Evolutionary conservation across 2,888 invertebrate genomes (phyloP).

Genomic region (Cephus rjabovi): DNA sequence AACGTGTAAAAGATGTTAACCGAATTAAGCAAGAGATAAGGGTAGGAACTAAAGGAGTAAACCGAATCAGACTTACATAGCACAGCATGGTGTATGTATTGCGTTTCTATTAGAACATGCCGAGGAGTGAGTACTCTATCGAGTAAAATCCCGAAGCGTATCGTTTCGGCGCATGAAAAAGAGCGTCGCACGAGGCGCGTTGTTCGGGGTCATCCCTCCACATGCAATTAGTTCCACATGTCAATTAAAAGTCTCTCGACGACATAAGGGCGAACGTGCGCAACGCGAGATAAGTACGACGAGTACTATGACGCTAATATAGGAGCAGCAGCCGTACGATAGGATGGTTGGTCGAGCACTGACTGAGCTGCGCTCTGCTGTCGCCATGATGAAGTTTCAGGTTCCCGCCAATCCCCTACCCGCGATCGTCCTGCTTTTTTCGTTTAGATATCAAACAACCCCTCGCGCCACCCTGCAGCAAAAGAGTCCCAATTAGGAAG

Average conservation of each 20-base stretch:
- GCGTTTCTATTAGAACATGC: constrained; percentile 51
- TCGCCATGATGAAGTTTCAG: constrained; percentile 35
- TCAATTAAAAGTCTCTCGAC: background rate
- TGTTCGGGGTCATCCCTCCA: background rate
- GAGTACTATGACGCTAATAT: background rate
- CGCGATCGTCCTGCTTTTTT: background rate
- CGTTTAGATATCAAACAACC: background rate
- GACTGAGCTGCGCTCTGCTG: constrained; percentile 47
- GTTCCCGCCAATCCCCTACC: constrained; percentile 49
- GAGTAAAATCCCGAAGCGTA: background rate
- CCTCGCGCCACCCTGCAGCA: background rate
- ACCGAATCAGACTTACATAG: constrained; percentile 15
- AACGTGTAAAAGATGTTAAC: background rate
- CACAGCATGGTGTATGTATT: constrained; percentile 15
- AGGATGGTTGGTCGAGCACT: constrained; percentile 53
- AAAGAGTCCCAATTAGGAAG: background rate
- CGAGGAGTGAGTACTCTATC: constrained; percentile 8
- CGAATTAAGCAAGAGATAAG: background rate
- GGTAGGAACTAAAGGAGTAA: background rate
- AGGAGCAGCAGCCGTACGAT: constrained; percentile 34
- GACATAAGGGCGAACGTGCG: background rate
- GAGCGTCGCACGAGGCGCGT: background rate
- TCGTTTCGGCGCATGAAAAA: background rate
- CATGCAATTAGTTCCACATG: background rate
- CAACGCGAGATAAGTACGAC: background rate